Base-by-base conservation (phyloP, 2,113 vertebrate genomes). In the Vidua chalybeata region DNA sequence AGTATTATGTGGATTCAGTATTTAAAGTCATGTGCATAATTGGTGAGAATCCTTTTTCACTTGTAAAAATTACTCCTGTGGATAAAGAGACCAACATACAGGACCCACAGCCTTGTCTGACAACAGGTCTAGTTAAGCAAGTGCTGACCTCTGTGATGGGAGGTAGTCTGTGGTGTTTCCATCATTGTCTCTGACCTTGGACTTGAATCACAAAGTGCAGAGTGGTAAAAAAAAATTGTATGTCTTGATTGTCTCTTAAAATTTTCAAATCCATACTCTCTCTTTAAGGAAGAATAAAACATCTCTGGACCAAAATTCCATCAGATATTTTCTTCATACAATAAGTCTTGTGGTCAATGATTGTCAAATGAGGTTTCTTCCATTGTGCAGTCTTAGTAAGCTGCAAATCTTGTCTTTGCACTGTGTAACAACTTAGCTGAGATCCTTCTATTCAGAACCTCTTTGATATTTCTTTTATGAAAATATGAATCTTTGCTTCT, bases 281-380 rank as follows among this genome's bases (percentile, higher is more conserved):
- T 72, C 7, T 71, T 35, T 55, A 37, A 76, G 46, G 39, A 81
- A 22, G n/a, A 81, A 11, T 66, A 56, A 54, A 77, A 77, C 28
- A 13, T 27, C 3, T 12, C 23, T 41, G 35, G 21, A 68, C 15
- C 9, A 80, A 30, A 83, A 48, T 56, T 52, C 16, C 13, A 31
- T 4, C 4, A 28, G 11, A 27, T 2, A 0, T 51, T 39, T 55
- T 61, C 59, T 56, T 67, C 28, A 35, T 72, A 9, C 0, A 0
- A 54, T 15, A 1, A 2, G 5, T 28, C 37, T 73, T 86, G 28
- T n/a, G 61, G 27, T 49, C n/a, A n/a, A 1, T n/a, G 59, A 23
- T 37, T 71, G 14, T 54, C 5, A 7, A 30, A 80, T 37, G 22
- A 85, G 20, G 7, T 83, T 76, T 88, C 28, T 73, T 2, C 54